phyloP scores from a whole-genome alignment of 1,140 invertebrate genomes.

The Drosophila erecta region DNA sequence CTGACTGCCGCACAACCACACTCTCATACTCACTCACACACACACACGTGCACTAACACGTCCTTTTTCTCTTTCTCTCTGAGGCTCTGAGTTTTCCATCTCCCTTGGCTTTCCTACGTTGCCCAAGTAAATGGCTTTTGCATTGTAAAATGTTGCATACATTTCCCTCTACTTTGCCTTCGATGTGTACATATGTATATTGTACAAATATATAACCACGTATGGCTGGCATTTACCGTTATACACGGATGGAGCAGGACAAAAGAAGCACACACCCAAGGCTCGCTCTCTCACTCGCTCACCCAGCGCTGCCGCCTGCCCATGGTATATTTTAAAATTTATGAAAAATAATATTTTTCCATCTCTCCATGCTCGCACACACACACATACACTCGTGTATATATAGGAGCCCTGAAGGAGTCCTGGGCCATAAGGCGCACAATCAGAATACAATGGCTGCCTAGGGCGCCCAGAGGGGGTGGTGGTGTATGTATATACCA shows the following conservation, averaged over 20 bases:
- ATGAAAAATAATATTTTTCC: conserved; percentile 84
- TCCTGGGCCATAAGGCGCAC: conserved; percentile 66
- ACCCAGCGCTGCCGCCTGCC: conserved; percentile 1
- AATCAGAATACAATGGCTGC: conserved; percentile 81
- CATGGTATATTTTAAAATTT: conserved; percentile 80
- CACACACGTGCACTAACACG: not conserved
- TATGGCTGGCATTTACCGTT: conserved; percentile 45
- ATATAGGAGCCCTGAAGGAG: conserved; percentile 38
- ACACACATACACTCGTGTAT: not conserved
- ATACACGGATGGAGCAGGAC: conserved; percentile 45
- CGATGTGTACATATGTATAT: conserved; percentile 27
- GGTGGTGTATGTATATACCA: not conserved
- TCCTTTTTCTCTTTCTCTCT: conserved; percentile 33
- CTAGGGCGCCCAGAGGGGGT: conserved; percentile 30
- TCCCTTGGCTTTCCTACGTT: conserved; percentile 22
- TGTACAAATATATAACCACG: conserved; percentile 20
- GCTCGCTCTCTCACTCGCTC: conserved; percentile 11
- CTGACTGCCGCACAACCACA: conserved; percentile 56
- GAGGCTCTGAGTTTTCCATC: conserved; percentile 28
- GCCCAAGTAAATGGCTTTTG: conserved; percentile 76
- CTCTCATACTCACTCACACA: not conserved
- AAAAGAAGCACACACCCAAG: conserved; percentile 32
- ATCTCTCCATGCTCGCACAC: conserved; percentile 52
- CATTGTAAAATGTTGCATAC: conserved; percentile 83
- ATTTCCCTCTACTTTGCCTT: conserved; percentile 81